Evolutionary conservation across 1,140 invertebrate species (phyloP).

Genomic region (Papilio glaucus): DNA sequence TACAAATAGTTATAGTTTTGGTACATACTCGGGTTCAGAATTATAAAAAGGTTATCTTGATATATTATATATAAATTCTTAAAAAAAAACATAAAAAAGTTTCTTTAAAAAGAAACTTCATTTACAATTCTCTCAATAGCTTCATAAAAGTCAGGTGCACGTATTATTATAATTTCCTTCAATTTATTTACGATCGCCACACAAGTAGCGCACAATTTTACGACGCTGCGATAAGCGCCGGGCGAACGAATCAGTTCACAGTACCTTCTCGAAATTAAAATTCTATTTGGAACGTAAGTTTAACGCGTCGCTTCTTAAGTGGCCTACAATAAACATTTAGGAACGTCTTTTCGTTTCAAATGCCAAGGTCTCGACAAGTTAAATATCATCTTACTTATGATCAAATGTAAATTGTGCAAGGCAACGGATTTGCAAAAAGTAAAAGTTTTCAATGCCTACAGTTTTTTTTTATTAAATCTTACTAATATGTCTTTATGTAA

Average conservation of each 20-base stretch:
- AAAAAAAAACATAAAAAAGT: not conserved
- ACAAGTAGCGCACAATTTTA: constrained; percentile 17
- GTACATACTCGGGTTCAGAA: too few relatives aligned
- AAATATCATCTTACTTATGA: constrained; percentile 30
- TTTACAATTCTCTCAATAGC: constrained; percentile 13
- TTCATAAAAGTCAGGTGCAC: constrained; percentile 24
- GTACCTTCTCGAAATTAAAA: constrained; percentile 34
- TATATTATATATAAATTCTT: not conserved
- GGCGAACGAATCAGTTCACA: not conserved
- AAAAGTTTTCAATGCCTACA: constrained; percentile 21
- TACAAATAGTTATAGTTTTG: too few relatives aligned
- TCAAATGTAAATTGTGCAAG: constrained; percentile 12
- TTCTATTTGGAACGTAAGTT: constrained; percentile 35
- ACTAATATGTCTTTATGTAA: not conserved
- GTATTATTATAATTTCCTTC: constrained; percentile 20
- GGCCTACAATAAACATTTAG: constrained; percentile 34
- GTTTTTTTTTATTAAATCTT: not conserved
- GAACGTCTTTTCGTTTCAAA: constrained; percentile 36
- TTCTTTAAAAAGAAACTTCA: not conserved
- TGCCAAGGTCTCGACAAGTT: constrained; percentile 32
- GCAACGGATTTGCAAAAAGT: constrained; percentile 20
- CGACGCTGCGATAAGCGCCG: constrained; percentile 23
- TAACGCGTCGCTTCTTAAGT: constrained; percentile 34
- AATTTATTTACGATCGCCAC: constrained; percentile 23
- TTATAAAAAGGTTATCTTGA: too few relatives aligned